Conservation (phyloP, 2,888 invertebrate genomes). For the Hyles lineata region DNA sequence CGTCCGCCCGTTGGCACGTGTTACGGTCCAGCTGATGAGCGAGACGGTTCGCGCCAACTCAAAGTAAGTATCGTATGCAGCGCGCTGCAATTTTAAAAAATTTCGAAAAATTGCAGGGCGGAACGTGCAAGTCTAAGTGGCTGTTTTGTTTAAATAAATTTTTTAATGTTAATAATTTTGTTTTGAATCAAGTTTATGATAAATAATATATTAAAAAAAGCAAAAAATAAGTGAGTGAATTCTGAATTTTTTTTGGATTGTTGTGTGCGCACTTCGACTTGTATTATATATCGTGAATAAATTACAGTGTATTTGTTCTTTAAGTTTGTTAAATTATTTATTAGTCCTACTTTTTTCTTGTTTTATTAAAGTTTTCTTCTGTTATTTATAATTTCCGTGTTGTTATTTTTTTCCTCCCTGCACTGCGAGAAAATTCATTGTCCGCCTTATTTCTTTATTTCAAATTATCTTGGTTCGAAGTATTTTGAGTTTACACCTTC, state of each 20-base stretch:
- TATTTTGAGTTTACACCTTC: not conserved
- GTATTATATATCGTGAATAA: not conserved
- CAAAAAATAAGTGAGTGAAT: not conserved
- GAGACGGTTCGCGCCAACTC: conserved; percentile 19
- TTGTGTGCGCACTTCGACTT: not conserved
- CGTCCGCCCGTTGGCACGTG: conserved; percentile 24
- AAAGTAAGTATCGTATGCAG: conserved; percentile 17
- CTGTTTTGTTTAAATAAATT: not conserved
- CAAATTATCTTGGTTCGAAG: not conserved
- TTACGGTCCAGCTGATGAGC: conserved; percentile 20
- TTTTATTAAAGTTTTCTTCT: not conserved
- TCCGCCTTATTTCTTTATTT: not conserved
- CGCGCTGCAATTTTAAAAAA: not conserved
- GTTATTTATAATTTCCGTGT: not conserved
- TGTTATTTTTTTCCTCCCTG: not conserved
- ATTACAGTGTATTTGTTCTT: not conserved
- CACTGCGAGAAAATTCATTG: not conserved
- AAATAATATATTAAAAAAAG: not conserved
- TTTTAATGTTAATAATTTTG: not conserved
- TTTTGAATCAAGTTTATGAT: not conserved
- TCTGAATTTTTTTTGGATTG: not conserved
- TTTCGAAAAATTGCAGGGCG: not conserved
- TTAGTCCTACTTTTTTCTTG: not conserved
- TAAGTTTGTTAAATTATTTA: not conserved
- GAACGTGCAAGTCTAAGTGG: conserved; percentile 11